Evolutionary conservation across 1,140 invertebrate genomes (phyloP).

Genomic region (Aphelinus atriplicis): DNA sequence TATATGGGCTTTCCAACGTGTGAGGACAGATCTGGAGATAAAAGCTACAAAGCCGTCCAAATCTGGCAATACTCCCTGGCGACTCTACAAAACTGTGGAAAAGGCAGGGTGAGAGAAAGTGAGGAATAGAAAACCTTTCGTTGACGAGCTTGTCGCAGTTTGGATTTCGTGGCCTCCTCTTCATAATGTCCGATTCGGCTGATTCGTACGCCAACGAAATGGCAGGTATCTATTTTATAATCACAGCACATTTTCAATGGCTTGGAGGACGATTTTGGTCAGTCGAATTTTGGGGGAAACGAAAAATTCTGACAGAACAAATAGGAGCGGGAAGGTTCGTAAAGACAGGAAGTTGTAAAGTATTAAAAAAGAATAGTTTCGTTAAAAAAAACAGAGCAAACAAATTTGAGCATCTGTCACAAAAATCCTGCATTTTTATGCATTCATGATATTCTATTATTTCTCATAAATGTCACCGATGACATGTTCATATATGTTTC

Average conservation of each 20-base stretch:
- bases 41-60: neutral
- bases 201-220: constrained; percentile 99
- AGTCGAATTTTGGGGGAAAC: too few species aligned
- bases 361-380: too few species aligned
- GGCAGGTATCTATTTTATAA: constrained; percentile 85
- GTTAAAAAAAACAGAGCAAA: neutral
- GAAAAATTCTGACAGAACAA: too few species aligned
- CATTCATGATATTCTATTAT: too few species aligned
- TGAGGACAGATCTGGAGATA: neutral
- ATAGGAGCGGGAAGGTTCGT: too few species aligned
- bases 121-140: constrained; percentile 80
- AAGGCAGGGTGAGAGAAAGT: constrained; percentile 18
- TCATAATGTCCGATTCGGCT: constrained; percentile 99
- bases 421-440: too few species aligned
- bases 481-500: neutral
- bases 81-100: constrained; percentile 11
- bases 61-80: constrained; percentile 22
- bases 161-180: constrained; percentile 95
- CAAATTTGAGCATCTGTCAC: too few species aligned
- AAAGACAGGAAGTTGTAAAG: too few species aligned
- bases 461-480: too few species aligned
- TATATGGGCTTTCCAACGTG: neutral
- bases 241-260: neutral
- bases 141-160: constrained; percentile 97
- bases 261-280: too few species aligned